These are phyloP conservation scores for Adelognathus sp. DNA, from an alignment of 2,888 invertebrate species.

Conservation along the genomic window DNA sequence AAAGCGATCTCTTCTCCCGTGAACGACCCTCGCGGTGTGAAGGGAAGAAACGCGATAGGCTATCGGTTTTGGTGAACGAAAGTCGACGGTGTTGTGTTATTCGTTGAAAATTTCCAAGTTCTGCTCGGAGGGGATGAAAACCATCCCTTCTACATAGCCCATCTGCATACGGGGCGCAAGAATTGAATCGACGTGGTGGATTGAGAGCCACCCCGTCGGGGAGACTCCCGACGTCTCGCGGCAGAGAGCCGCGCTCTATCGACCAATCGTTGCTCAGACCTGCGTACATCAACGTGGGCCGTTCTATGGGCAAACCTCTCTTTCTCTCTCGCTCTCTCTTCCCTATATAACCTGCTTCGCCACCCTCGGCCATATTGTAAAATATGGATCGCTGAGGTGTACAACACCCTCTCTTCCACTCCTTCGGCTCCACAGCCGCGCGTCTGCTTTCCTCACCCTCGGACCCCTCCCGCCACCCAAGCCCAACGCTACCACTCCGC, in stretches of 20 bases:
- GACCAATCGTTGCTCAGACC: slow-evolving; percentile 79
- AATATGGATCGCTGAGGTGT: slow-evolving; percentile 80
- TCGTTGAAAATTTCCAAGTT: slow-evolving; percentile 28
- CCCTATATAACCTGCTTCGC: slow-evolving; percentile 70
- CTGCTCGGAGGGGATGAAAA: not conserved
- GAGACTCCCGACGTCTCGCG: slow-evolving; percentile 28
- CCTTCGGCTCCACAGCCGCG: slow-evolving; percentile 59
- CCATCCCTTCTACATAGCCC: not conserved
- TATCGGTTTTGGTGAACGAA: slow-evolving; percentile 45
- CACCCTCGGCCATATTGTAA: slow-evolving; percentile 79
- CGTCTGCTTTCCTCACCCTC: slow-evolving; percentile 41
- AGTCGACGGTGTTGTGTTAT: slow-evolving; percentile 53
- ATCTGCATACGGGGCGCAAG: slow-evolving; percentile 70
- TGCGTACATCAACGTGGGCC: slow-evolving; percentile 78
- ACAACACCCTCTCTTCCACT: slow-evolving; percentile 66
- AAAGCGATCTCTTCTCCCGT: not conserved
- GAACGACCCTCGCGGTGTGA: slow-evolving; percentile 3
- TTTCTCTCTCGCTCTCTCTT: too few relatives aligned
- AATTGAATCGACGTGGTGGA: slow-evolving; percentile 1
- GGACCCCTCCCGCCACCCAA: slow-evolving; percentile 28
- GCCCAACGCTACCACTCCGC: not conserved
- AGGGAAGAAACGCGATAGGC: slow-evolving; percentile 67
- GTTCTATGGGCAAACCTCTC: slow-evolving; percentile 78
- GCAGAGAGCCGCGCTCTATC: slow-evolving; percentile 74
- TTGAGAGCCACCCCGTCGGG: slow-evolving; percentile 18